Evolutionary conservation across 2,888 invertebrate genomes (phyloP).

Genomic region (Epiblema foenella): DNA sequence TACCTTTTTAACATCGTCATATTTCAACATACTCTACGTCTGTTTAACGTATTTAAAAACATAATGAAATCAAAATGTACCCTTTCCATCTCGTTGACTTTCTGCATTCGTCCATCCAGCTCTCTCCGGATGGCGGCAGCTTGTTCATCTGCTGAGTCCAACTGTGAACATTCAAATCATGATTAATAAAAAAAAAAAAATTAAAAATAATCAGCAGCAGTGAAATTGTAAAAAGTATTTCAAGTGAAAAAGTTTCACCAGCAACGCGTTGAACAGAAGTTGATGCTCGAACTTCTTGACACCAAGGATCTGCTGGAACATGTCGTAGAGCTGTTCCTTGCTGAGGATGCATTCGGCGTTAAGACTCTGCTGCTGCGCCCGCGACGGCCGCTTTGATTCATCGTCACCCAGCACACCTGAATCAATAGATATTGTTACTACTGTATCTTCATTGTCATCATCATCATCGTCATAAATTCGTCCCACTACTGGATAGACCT

Average conservation of each 20-base stretch:
- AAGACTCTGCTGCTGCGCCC: slow-evolving; percentile 94
- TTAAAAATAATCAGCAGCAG: no score
- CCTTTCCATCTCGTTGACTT: slow-evolving; percentile 98
- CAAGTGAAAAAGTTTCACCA: slow-evolving; percentile 58
- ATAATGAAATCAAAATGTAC: slow-evolving; percentile 70
- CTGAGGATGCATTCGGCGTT: slow-evolving; percentile 98
- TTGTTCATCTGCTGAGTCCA: slow-evolving; percentile 99
- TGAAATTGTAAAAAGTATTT: no score
- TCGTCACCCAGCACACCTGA: slow-evolving; percentile 90
- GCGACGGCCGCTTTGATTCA: slow-evolving; percentile 93
- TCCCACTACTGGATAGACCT: neutral
- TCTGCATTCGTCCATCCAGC: slow-evolving; percentile 98
- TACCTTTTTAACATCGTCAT: no score
- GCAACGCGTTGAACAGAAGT: slow-evolving; percentile 97
- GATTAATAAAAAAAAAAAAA: neutral
- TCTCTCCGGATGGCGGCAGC: slow-evolving; percentile 99
- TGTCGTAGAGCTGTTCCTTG: slow-evolving; percentile 99
- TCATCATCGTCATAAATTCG: no score
- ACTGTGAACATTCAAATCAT: slow-evolving; percentile 77
- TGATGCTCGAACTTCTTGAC: slow-evolving; percentile 99
- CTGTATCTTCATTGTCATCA: neutral
- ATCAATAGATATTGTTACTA: slow-evolving; percentile 17
- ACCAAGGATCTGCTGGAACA: slow-evolving; percentile 99
- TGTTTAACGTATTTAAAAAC: neutral
- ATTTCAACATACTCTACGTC: no score